Conservation (phyloP, 2,113 vertebrate species). For the Zosterops japonicus region DNA sequence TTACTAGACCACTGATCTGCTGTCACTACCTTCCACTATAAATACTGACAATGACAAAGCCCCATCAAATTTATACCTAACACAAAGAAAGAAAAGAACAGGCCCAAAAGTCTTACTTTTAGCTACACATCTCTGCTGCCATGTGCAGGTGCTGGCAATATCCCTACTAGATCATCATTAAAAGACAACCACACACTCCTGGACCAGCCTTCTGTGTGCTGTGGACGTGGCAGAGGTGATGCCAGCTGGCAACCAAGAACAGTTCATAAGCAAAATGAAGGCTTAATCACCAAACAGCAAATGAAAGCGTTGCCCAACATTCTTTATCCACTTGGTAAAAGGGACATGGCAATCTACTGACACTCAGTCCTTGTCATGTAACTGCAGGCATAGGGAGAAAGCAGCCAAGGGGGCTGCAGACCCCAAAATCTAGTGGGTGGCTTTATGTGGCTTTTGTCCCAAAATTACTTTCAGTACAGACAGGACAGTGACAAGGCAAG, state of each 20-base stretch:
- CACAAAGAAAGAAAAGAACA: not conserved
- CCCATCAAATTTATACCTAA: not conserved
- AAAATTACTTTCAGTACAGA: not conserved
- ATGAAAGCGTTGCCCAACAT: not conserved
- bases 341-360: not conserved
- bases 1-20: not conserved
- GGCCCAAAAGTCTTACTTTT: not conserved
- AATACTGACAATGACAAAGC: not conserved
- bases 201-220: not conserved
- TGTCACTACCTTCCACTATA: not conserved
- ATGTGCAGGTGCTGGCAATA: not conserved
- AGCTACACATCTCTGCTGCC: not conserved
- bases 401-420: not conserved
- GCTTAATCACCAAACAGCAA: not conserved
- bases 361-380: not conserved
- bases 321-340: not conserved
- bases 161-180: not conserved
- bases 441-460: not conserved
- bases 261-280: not conserved
- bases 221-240: not conserved
- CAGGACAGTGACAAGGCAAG: not conserved
- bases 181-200: not conserved
- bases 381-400: not conserved
- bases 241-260: not conserved
- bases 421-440: accelerated